Conservation (phyloP, 2,888 invertebrate genomes). For the Latheticus oryzae region DNA sequence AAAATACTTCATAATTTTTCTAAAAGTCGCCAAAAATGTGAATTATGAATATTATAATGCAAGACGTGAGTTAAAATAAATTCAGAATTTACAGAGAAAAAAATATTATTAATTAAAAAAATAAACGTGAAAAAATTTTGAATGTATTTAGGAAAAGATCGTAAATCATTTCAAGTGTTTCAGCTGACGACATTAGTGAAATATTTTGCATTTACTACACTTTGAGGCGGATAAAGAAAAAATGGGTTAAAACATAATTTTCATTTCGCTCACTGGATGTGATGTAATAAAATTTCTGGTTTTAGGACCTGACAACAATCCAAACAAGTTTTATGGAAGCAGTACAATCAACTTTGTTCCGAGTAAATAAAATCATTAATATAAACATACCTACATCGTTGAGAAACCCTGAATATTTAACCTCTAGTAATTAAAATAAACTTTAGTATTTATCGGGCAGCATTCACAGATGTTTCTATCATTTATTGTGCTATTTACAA, state of each 20-base stretch:
- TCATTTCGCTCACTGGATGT: slow-evolving; percentile 1
- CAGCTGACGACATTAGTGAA: slow-evolving; percentile 6
- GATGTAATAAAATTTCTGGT: background rate
- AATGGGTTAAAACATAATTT: slow-evolving; percentile 5
- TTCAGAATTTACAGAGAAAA: too few species aligned
- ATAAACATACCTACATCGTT: too few species aligned
- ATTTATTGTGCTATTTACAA: too few species aligned
- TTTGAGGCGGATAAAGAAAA: background rate
- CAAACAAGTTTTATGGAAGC: slow-evolving; percentile 7
- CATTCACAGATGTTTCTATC: too few species aligned
- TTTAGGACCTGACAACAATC: slow-evolving; percentile 5
- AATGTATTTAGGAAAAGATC: slow-evolving; percentile 11
- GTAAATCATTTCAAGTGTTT: slow-evolving; percentile 27
- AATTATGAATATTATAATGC: slow-evolving; percentile 2
- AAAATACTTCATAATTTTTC: too few species aligned
- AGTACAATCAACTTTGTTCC: slow-evolving; percentile 6
- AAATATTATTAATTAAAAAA: slow-evolving; percentile 5
- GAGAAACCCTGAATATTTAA: too few species aligned
- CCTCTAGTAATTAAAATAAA: too few species aligned
- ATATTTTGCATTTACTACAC: slow-evolving; percentile 13
- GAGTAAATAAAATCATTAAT: too few species aligned
- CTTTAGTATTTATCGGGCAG: too few species aligned
- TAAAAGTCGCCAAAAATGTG: background rate
- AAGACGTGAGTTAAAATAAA: slow-evolving; percentile 13
- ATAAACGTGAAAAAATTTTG: slow-evolving; percentile 21